These are phyloP conservation scores for Drosophila watanabei DNA, from an alignment of 1,140 invertebrate genomes.

Conservation along the genomic window DNA sequence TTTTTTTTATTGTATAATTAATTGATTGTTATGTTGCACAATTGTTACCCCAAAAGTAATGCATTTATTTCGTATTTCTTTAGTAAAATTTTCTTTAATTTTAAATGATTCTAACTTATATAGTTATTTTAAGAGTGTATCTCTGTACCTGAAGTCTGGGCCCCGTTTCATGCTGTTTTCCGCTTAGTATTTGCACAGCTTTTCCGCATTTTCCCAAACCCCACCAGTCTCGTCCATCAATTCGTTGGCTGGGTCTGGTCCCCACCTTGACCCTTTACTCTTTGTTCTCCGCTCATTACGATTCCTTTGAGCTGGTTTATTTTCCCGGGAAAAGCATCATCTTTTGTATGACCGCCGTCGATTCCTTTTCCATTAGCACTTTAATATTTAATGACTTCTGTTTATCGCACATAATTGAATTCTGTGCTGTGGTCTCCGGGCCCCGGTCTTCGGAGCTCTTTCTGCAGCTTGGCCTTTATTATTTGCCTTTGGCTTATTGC, in stretches of 20 bases:
- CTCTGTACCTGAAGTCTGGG: not conserved
- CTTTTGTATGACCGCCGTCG: conserved; percentile 24
- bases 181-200: conserved; percentile 8
- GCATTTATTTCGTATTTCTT: not conserved
- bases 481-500: conserved; percentile 61
- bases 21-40: not conserved
- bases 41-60: not conserved
- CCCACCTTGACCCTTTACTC: conserved; percentile 5
- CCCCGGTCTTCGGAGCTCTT: not conserved
- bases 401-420: conserved; percentile 83
- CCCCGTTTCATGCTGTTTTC: not conserved
- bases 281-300: conserved; percentile 4
- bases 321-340: conserved; percentile 2
- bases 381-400: conserved; percentile 81
- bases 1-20: no score
- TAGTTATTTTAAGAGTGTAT: not conserved
- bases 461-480: conserved; percentile 50
- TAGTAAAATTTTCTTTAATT: not conserved
- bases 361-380: conserved; percentile 76
- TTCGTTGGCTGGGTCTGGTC: conserved; percentile 12
- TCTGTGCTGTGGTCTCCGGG: conserved; percentile 26
- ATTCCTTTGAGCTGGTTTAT: conserved; percentile 29
- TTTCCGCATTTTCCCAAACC: not conserved
- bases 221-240: conserved; percentile 22
- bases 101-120: not conserved